Evolutionary conservation across 1,140 invertebrate genomes (phyloP), one percentile per base, ranked within the genome.

Genomic region (Nebria ingens): DNA sequence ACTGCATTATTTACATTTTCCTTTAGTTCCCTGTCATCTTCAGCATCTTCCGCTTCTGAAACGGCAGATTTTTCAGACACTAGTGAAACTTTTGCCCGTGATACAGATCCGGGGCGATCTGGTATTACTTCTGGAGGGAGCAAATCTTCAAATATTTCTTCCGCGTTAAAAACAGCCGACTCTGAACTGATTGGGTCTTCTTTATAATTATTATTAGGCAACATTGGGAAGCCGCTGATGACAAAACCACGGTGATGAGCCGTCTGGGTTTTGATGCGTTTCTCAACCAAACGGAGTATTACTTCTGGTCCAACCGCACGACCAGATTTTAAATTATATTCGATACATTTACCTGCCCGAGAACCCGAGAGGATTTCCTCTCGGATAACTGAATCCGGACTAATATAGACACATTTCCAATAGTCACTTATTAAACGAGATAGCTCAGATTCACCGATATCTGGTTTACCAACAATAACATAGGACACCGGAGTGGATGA

Each of bases 161-260:
- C 62, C 9, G 67, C 63, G 34, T 68, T 63, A 51, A 68, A 62
- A 56, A 76, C 53, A 19, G 73, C 71, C 53, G 76, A 74, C 68
- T 78, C 75, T 13, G 69, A 67, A 60, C 69, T 62, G 15, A 75
- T 63, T 13, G 66, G 66, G 40, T 69, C 69, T 51, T 67, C 59
- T 59, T 65, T 52, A 59, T 63, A 71, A 54, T 61, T 58, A 56
- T 65, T 63, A 42, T 71, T 71, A 1, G 70, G 69, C 29, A 81
- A 67, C 13, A 82, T 55, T n/a, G 81, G 80, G 38, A 81, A 59
- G 13, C 78, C 79, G 34, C 76, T 76, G 54, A 82, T 62, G 4
- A 82, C 69, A 68, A 77, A 81, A 15, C 81, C 80, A 60, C 75
- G 70, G 62, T 82, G 76, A 56, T 68, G 61, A 19, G 76, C 65